Conservation (phyloP, 1,140 invertebrate species). For the Calliphora vicina region DNA sequence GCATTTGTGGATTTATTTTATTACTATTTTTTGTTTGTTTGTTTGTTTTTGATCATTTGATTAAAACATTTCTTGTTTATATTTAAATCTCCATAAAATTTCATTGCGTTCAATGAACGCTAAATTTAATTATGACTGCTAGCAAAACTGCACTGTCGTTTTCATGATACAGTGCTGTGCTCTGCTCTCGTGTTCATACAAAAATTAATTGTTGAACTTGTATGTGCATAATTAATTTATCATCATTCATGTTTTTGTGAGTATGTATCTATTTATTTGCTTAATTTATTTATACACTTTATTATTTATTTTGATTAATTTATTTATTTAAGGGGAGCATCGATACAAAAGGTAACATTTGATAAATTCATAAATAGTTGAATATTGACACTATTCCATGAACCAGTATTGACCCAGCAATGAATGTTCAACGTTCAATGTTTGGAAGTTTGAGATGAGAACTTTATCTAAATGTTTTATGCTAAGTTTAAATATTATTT, state of each 20-base stretch:
- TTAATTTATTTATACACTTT: conserved; percentile 1
- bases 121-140: conserved; percentile 13
- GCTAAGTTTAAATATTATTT: no score
- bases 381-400: no score
- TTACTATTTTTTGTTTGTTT: neutral
- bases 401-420: no score
- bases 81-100: conserved; percentile 21
- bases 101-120: conserved; percentile 29
- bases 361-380: no score
- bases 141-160: neutral
- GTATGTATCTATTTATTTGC: neutral
- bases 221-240: conserved; percentile 7
- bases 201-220: no score
- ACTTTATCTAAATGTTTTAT: no score
- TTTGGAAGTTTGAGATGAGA: no score
- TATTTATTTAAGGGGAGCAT: no score
- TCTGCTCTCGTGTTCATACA: neutral
- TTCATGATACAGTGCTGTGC: neutral
- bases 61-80: conserved; percentile 18
- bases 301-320: neutral
- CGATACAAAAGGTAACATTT: no score
- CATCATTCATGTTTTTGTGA: neutral
- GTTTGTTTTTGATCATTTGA: neutral
- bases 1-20: neutral
- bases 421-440: no score